Conservation (phyloP, 2,888 invertebrate species). For the Gastrophysa polygoni region DNA sequence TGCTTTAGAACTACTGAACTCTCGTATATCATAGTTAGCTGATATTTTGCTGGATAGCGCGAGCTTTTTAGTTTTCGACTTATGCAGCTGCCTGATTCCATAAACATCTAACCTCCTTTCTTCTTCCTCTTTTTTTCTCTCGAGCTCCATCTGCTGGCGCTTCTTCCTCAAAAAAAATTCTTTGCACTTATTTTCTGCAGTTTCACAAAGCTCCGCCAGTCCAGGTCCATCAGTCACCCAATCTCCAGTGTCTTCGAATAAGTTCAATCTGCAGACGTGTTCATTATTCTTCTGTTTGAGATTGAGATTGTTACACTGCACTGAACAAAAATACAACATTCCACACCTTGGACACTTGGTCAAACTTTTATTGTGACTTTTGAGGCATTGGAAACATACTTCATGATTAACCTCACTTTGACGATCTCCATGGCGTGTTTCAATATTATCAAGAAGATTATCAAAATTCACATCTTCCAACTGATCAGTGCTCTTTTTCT, state of each 20-base stretch:
- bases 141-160: slow-evolving; percentile 7
- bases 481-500: slow-evolving; percentile 2
- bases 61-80: no score
- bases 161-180: slow-evolving; percentile 13
- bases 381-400: slow-evolving; percentile 52
- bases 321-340: slow-evolving; percentile 51
- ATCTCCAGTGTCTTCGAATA: slow-evolving; percentile 22
- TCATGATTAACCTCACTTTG: slow-evolving; percentile 35
- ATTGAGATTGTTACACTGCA: slow-evolving; percentile 48
- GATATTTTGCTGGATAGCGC: background rate
- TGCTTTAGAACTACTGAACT: no score
- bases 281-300: slow-evolving; percentile 33
- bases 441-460: background rate
- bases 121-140: slow-evolving; percentile 21
- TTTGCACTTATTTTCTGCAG: slow-evolving; percentile 10
- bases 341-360: slow-evolving; percentile 50
- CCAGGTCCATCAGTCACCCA: background rate
- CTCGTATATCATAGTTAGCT: no score
- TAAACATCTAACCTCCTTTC: slow-evolving; percentile 33
- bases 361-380: slow-evolving; percentile 39
- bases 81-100: slow-evolving; percentile 28
- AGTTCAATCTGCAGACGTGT: slow-evolving; percentile 35
- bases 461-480: background rate
- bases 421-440: background rate
- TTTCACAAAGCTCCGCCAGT: slow-evolving; percentile 4